Conservation (phyloP, 2,113 vertebrate genomes). For the Brienomyrus longianalis region DNA sequence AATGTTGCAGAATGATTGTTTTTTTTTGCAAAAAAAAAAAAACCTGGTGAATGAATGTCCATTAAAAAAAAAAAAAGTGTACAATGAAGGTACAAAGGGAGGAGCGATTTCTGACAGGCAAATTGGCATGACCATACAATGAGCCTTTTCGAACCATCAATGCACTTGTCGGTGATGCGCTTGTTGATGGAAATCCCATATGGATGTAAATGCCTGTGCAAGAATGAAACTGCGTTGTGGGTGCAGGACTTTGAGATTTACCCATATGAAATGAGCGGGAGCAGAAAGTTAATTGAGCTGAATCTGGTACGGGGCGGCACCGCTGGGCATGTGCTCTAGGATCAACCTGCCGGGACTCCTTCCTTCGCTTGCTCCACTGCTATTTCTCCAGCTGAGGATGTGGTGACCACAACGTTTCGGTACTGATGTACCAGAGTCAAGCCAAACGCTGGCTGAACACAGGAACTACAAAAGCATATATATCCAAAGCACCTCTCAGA, state of each 20-base stretch:
- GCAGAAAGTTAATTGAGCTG: not conserved
- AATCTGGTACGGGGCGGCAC: not conserved
- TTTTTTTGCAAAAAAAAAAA: not conserved
- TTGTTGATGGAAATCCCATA: not conserved
- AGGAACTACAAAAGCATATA: constrained; percentile 3
- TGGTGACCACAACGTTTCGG: not conserved
- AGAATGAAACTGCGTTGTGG: not conserved
- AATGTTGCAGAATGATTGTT: not conserved
- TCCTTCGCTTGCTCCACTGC: not conserved
- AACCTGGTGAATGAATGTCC: not conserved
- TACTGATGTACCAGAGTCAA: not conserved
- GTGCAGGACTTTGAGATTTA: not conserved
- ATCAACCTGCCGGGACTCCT: not conserved
- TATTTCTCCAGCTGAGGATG: not conserved
- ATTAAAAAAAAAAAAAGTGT: not conserved
- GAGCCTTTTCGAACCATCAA: not conserved
- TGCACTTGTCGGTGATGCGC: not conserved
- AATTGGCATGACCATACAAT: not conserved
- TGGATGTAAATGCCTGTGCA: not conserved
- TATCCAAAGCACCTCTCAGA: constrained; percentile 18
- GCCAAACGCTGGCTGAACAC: not conserved
- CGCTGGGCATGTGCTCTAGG: not conserved
- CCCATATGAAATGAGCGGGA: not conserved
- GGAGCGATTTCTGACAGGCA: not conserved
- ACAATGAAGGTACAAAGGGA: not conserved